Percentiles rank a stretch among this genome's conserved stretches.
phyloP scores from a whole-genome alignment of 2,113 vertebrate species.

The Nyctereutes procyonoides region DNA sequence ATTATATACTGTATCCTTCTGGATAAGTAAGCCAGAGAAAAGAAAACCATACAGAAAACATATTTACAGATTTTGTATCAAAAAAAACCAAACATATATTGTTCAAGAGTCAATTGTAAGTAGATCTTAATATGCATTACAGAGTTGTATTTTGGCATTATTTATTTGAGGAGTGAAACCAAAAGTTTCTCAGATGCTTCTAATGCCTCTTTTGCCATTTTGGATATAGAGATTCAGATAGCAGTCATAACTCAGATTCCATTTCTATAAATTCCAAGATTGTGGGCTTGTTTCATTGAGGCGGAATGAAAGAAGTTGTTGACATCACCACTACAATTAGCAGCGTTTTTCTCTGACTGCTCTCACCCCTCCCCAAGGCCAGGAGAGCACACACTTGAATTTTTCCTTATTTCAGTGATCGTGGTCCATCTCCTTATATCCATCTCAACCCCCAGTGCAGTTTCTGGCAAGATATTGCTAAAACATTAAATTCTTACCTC shows the following conservation, averaged over 20 bases:
- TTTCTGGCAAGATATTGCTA: background rate
- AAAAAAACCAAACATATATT: background rate
- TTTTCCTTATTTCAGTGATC: background rate
- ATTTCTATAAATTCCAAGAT: background rate
- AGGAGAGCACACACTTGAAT: background rate
- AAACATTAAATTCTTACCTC: background rate
- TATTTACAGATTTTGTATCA: background rate
- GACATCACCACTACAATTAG: background rate
- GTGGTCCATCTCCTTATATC: background rate
- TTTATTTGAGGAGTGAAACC: background rate
- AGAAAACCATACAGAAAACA: background rate
- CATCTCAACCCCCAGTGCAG: background rate
- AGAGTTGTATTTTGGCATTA: constrained; percentile 22
- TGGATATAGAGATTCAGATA: background rate
- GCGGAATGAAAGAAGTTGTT: background rate
- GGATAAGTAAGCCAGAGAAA: background rate
- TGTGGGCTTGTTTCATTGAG: background rate
- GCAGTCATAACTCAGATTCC: background rate
- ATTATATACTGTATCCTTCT: background rate
- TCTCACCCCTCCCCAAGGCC: background rate
- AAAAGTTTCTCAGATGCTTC: constrained; percentile 20
- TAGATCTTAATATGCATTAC: constrained; percentile 37
- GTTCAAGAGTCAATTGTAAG: background rate
- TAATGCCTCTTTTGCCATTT: constrained; percentile 31
- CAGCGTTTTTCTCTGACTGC: background rate